phyloP scores from a whole-genome alignment of 2,888 invertebrate genomes.

The Zelleria hepariella region DNA sequence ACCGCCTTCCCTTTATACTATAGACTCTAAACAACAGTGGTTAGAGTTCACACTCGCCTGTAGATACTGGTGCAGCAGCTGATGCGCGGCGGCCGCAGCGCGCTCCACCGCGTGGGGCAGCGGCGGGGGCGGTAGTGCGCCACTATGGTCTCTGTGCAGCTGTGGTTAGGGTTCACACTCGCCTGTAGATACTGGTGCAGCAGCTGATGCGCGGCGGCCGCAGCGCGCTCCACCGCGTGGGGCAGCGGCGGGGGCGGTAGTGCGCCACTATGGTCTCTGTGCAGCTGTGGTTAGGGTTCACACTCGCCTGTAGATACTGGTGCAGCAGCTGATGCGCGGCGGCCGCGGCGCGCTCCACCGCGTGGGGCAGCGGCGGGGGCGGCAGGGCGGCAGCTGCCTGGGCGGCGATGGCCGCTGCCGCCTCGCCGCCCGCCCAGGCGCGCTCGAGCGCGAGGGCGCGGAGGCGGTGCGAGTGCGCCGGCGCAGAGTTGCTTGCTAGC shows the following conservation, averaged over 20 bases:
- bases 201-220: slow-evolving; percentile 54
- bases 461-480: slow-evolving; percentile 35
- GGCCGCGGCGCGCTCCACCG: slow-evolving; percentile 54
- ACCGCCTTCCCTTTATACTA: too few relatives aligned
- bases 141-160: slow-evolving; percentile 16
- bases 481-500: slow-evolving; percentile 31
- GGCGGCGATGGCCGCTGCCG: slow-evolving; percentile 52
- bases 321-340: slow-evolving; percentile 60
- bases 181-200: slow-evolving; percentile 62
- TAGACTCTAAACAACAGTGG: too few relatives aligned
- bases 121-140: slow-evolving; percentile 57
- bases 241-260: slow-evolving; percentile 59
- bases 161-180: background rate
- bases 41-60: too few relatives aligned
- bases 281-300: background rate
- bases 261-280: slow-evolving; percentile 26
- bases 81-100: slow-evolving; percentile 58
- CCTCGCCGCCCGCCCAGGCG: slow-evolving; percentile 62
- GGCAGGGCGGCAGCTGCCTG: slow-evolving; percentile 57
- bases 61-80: slow-evolving; percentile 56
- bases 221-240: slow-evolving; percentile 53
- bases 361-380: slow-evolving; percentile 56
- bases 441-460: slow-evolving; percentile 59
- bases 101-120: slow-evolving; percentile 54
- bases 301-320: slow-evolving; percentile 54